phyloP scores from a whole-genome alignment of 30 jellyfish, hydroid and myxozoan genomes.

The Rhopilema esculentum region DNA sequence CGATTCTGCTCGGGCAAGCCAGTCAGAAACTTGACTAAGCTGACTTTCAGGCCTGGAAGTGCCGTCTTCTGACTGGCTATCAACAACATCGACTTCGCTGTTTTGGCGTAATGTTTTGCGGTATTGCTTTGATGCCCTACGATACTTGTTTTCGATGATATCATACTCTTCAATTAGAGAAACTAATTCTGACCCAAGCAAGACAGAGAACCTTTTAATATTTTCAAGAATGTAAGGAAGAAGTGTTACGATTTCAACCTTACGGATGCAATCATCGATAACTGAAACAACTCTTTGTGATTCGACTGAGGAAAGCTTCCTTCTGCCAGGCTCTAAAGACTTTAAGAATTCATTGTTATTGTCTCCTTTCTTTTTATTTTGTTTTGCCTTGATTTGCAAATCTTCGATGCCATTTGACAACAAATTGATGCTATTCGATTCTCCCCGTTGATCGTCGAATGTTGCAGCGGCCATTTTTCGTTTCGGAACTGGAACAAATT shows the following conservation, averaged over 20 bases:
- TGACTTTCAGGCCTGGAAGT: constrained; percentile 51
- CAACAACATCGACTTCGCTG: background rate
- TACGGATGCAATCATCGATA: constrained; percentile 78
- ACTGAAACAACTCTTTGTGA: constrained; percentile 82
- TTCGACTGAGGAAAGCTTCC: constrained; percentile 84
- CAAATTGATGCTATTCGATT: constrained; percentile 12
- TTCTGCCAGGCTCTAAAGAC: constrained; percentile 79
- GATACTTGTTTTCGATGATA: constrained; percentile 40
- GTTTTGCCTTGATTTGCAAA: constrained; percentile 63
- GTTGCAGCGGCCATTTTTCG: constrained; percentile 57
- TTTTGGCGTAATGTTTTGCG: constrained; percentile 39
- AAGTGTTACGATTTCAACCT: constrained; percentile 84
- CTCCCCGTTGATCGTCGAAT: constrained; percentile 30
- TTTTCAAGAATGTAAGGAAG: constrained; percentile 85
- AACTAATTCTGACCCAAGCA: constrained; percentile 76
- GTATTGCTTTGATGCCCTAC: constrained; percentile 32
- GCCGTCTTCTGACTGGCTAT: background rate
- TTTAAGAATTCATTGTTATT: constrained; percentile 43
- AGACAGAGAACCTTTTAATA: constrained; percentile 70
- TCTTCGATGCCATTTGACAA: constrained; percentile 65
- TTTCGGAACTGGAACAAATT: background rate
- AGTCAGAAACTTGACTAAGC: constrained; percentile 44
- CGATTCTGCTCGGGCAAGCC: constrained; percentile 66
- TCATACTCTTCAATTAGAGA: constrained; percentile 64
- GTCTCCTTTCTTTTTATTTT: constrained; percentile 51